These are phyloP conservation scores for Phymanthus crucifer DNA, from an alignment of 92 coral and sea anemone genomes.

Conservation along the genomic window DNA sequence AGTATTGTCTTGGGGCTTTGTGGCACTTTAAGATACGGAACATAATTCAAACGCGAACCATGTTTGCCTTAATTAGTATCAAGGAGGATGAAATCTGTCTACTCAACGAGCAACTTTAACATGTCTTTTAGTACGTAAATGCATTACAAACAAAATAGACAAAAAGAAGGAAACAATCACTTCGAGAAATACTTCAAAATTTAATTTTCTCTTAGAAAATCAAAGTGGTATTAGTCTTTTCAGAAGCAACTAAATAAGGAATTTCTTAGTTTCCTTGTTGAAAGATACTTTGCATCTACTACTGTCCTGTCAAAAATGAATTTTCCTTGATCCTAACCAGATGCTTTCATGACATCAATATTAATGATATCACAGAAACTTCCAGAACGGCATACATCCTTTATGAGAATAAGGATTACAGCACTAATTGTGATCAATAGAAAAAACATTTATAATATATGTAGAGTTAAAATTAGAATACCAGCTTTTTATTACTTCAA, in stretches of 20 bases:
- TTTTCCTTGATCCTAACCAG: slow-evolving; percentile 2
- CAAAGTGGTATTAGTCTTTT: not conserved
- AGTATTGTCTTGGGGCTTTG: too few species aligned
- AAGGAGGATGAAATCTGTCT: not conserved
- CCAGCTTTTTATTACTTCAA: not conserved
- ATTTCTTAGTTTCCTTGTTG: slow-evolving; percentile 13
- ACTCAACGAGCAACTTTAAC: slow-evolving; percentile 14
- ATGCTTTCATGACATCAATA: not conserved
- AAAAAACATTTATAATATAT: not conserved
- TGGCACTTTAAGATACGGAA: too few species aligned
- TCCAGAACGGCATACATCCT: not conserved
- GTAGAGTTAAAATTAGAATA: not conserved
- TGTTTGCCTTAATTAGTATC: too few species aligned
- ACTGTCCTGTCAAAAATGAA: slow-evolving; percentile 3
- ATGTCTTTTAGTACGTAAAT: not conserved
- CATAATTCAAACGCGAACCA: too few species aligned
- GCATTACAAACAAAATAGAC: slow-evolving; percentile 4
- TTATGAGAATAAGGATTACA: not conserved
- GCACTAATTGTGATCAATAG: not conserved
- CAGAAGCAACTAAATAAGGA: slow-evolving; percentile 2
- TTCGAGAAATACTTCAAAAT: not conserved
- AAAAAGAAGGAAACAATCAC: slow-evolving; percentile 11
- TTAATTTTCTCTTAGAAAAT: not conserved
- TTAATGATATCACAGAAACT: not conserved
- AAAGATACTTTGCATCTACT: slow-evolving; percentile 18